A percentile compares a stretch with the other conserved stretches of the same genome.
phyloP scores from a whole-genome alignment of 2,797 vertebrate genomes.

The Hoplostethus mediterraneus region DNA sequence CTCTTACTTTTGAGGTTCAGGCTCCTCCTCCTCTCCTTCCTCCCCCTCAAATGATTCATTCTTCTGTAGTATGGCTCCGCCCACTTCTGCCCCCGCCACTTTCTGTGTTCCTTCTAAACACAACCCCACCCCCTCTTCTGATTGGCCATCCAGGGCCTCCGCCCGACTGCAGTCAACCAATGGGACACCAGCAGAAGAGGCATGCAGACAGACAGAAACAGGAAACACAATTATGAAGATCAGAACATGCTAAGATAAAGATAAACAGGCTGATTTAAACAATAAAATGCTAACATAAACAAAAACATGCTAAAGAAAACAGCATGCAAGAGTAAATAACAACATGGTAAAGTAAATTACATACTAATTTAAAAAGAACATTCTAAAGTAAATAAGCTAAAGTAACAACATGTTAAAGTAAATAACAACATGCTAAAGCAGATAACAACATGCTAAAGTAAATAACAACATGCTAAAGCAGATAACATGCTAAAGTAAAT shows the following conservation, averaged over 20 bases:
- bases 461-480: background rate
- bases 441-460: background rate
- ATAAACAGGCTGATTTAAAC: background rate
- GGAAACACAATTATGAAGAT: slow-evolving; percentile 6
- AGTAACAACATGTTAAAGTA: background rate
- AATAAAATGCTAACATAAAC: background rate
- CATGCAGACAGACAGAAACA: slow-evolving; percentile 29
- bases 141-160: slow-evolving; percentile 53
- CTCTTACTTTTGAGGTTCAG: slow-evolving; percentile 70
- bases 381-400: background rate
- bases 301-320: too few relatives aligned
- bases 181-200: slow-evolving; percentile 17
- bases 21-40: slow-evolving; percentile 44
- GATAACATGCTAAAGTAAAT: background rate
- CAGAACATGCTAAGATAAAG: slow-evolving; percentile 1
- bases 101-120: slow-evolving; percentile 53
- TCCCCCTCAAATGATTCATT: slow-evolving; percentile 64
- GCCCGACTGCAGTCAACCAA: slow-evolving; percentile 50
- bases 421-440: background rate
- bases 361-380: background rate
- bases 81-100: slow-evolving; percentile 20
- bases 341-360: background rate
- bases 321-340: background rate
- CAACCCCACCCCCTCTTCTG: slow-evolving; percentile 46
- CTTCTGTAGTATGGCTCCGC: slow-evolving; percentile 37